Conservation (phyloP, 2,888 invertebrate species). For the Meteorus cinctellus region DNA sequence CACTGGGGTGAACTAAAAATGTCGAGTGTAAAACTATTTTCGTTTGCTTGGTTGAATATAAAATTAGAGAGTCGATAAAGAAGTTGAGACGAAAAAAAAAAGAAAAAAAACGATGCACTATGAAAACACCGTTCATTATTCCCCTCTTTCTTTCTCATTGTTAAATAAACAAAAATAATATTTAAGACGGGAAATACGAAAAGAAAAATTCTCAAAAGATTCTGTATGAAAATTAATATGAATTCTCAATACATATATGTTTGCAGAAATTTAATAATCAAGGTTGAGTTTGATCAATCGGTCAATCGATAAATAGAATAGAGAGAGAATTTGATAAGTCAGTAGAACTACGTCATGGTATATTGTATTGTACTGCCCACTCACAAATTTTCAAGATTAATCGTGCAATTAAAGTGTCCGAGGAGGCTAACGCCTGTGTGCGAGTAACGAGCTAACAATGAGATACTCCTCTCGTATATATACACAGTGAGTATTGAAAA, state of each 20-base stretch:
- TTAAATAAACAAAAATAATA: background rate
- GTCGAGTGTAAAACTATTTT: conserved; percentile 6
- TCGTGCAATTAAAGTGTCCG: conserved; percentile 19
- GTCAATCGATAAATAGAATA: background rate
- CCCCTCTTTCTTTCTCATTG: background rate
- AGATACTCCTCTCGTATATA: background rate
- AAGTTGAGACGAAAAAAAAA: background rate
- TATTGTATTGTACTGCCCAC: conserved; percentile 16
- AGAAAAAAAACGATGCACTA: background rate
- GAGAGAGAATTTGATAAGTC: background rate
- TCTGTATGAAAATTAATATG: no score
- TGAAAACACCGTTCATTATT: background rate
- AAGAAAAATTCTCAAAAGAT: background rate
- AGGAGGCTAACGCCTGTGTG: conserved; percentile 15
- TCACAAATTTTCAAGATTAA: conserved; percentile 26
- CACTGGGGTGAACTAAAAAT: conserved; percentile 9
- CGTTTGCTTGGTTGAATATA: background rate
- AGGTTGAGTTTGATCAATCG: background rate
- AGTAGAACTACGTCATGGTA: background rate
- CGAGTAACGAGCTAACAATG: conserved; percentile 25
- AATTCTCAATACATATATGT: background rate
- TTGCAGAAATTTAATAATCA: conserved; percentile 1
- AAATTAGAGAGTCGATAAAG: conserved; percentile 3
- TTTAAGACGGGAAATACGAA: background rate
- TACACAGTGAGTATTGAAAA: background rate